Conservation (phyloP, 2,888 invertebrate genomes). For the Osmoderma eremita region DNA sequence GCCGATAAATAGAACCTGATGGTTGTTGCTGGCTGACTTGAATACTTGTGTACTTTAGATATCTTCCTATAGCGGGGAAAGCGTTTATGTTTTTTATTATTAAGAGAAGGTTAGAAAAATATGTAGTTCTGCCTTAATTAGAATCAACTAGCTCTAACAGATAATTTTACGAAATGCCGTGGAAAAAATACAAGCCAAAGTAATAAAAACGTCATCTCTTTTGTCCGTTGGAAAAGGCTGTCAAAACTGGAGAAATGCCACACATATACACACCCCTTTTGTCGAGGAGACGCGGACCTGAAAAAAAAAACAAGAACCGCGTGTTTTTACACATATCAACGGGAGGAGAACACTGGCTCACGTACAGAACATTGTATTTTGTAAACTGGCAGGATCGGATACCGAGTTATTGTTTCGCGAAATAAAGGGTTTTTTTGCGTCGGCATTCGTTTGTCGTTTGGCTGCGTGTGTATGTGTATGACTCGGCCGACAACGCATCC, state of each 20-base stretch:
- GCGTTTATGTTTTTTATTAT: no score
- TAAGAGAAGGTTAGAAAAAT: no score
- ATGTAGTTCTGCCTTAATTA: no score
- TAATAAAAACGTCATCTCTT: slow-evolving; percentile 25
- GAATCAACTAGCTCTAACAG: no score
- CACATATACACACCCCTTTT: slow-evolving; percentile 12
- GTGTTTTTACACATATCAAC: slow-evolving; percentile 21
- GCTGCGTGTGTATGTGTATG: no score
- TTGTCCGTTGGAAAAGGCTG: not conserved
- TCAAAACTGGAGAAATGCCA: slow-evolving; percentile 14
- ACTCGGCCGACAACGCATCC: slow-evolving; percentile 34
- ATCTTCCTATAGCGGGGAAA: no score
- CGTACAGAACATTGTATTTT: slow-evolving; percentile 26
- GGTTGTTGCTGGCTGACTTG: no score
- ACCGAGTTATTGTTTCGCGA: slow-evolving; percentile 38
- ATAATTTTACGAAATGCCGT: no score
- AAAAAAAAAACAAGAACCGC: slow-evolving; percentile 4
- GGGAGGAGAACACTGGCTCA: not conserved
- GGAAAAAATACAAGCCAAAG: not conserved
- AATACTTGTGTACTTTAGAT: no score
- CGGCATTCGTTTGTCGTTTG: slow-evolving; percentile 36
- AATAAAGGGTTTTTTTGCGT: slow-evolving; percentile 41
- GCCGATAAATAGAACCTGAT: no score
- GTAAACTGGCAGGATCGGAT: slow-evolving; percentile 30
- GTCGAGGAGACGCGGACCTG: not conserved